Conservation (phyloP, 2,888 invertebrate genomes). For the Leucoptera coffeella region DNA sequence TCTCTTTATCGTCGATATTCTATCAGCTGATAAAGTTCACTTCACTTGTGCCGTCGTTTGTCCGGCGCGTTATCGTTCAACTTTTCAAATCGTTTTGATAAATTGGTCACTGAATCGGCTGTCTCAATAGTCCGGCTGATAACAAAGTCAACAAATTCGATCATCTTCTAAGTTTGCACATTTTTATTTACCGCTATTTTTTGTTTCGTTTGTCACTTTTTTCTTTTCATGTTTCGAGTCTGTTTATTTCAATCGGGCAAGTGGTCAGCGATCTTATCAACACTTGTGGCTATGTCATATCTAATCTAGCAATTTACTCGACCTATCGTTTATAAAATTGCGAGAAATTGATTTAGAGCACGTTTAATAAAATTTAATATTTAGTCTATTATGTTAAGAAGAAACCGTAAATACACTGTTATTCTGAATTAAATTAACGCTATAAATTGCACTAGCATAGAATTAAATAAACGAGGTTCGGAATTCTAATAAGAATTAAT, state of each 20-base stretch:
- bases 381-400: no score
- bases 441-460: no score
- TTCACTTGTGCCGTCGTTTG: conserved; percentile 46
- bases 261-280: conserved; percentile 41
- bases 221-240: conserved; percentile 46
- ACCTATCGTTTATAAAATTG: no score
- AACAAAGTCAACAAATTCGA: conserved; percentile 15
- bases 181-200: conserved; percentile 12
- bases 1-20: conserved; percentile 30
- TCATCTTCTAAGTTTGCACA: conserved; percentile 30
- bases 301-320: not conserved
- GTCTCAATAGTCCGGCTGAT: conserved; percentile 30
- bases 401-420: no score
- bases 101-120: conserved; percentile 20
- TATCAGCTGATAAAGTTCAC: conserved; percentile 35
- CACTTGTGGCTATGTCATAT: conserved; percentile 19
- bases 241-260: no score
- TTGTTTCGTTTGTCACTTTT: conserved; percentile 25
- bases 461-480: not conserved
- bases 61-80: conserved; percentile 37
- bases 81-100: conserved; percentile 32
- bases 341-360: no score
- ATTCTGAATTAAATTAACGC: no score
- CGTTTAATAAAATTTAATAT: no score
- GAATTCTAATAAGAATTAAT: conserved; percentile 2